Base-by-base conservation (phyloP, 2,888 invertebrate species). In the Ennomos erosarius region DNA sequence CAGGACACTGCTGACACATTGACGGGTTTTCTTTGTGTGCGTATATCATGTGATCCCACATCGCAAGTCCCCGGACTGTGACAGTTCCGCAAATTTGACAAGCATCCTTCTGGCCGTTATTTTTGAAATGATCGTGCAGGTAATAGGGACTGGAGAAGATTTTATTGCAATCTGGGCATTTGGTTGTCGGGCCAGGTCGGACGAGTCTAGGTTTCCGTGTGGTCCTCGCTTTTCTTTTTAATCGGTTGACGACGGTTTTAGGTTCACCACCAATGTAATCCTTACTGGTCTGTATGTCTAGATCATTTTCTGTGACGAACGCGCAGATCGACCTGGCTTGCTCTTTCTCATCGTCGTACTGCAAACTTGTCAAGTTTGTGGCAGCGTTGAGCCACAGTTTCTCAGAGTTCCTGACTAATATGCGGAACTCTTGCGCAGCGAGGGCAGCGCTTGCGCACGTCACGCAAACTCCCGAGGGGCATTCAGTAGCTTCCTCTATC, bases 31-130 rank as follows among this genome's bases (percentile, higher is more conserved):
- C 75, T 1, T 76, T 78, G 57, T 92, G 91, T 0, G 72, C 73
- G 0, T 62, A 52, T 0, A 61, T 39, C 8, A 89, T 57, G 48
- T 91, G 91, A 0, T 82, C 73, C 36, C 76, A 76, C 79, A 90
- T 80, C 10, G 77, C 76, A 38, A 70, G 62, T 0, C 91, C 90
- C 46, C 87, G 73, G 0, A 70, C 53, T 0, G 79, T 42, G 0
- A 90, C 77, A 0, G 58, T 59, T 0, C 90, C 90, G 43, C 91
- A 91, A 0, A 74, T 61, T 9, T 74, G 61, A 36, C 91, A 92
- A 0, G 85, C 87, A 38, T 90, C 89, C 39, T 87, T 89, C 39
- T 85, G 82, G 0, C 88, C 89, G 60, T 88, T 89, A 65, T 91
- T 91, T 38, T 79, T 79, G 11, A 90, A 69, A 66, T 92, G 91